Conservation (phyloP, 92 coral and sea anemone genomes). For the Pocillopora meandrina region DNA sequence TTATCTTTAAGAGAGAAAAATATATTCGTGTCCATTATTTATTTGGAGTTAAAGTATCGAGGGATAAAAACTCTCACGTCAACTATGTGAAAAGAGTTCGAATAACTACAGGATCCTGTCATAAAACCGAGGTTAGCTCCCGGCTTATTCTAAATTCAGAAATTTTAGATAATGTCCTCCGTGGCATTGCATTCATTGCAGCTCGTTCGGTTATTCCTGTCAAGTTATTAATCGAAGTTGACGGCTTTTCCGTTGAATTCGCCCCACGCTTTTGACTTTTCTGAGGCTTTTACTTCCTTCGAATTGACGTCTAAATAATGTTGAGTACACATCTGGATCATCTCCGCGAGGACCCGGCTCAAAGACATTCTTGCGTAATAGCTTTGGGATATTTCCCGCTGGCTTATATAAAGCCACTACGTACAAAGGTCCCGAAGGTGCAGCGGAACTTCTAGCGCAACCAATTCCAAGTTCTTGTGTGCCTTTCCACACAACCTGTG, state of each 20-base stretch:
- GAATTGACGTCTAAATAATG: conserved; percentile 75
- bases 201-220: not conserved
- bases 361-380: conserved; percentile 71
- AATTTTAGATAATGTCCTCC: no score
- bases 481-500: conserved; percentile 80
- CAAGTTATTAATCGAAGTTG: not conserved
- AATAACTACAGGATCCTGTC: no score
- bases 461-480: conserved; percentile 78
- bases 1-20: no score
- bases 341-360: conserved; percentile 72
- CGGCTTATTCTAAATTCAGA: no score
- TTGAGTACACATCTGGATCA: conserved; percentile 92
- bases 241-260: conserved; percentile 31
- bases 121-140: no score
- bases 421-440: conserved; percentile 68
- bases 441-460: conserved; percentile 61
- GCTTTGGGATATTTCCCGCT: conserved; percentile 91
- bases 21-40: no score
- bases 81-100: no score
- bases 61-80: no score
- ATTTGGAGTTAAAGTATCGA: no score
- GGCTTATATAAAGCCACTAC: conserved; percentile 91
- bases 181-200: no score
- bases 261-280: conserved; percentile 37
- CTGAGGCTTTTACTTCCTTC: conserved; percentile 33